phyloP scores from a whole-genome alignment of 2,113 vertebrate genomes.

The Acanthisitta chloris region DNA sequence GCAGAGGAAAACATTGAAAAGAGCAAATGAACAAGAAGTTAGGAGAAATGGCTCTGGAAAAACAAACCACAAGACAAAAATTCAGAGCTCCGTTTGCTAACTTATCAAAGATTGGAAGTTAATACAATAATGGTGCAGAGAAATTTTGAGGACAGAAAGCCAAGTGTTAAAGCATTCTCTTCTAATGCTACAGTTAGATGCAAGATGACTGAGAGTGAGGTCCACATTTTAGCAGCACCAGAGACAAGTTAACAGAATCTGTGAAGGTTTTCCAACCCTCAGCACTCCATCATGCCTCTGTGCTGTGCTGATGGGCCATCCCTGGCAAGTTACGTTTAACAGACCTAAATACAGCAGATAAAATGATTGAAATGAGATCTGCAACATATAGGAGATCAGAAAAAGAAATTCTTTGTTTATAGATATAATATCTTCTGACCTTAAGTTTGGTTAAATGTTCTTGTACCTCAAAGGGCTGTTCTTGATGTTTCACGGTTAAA shows the following conservation, averaged over 20 bases:
- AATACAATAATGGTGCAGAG: not conserved
- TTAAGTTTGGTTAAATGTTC: not conserved
- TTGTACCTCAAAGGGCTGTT: not conserved
- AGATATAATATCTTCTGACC: not conserved
- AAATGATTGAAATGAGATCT: not conserved
- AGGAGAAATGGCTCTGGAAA: not conserved
- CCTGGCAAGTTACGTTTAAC: not conserved
- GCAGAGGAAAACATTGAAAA: not conserved
- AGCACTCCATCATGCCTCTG: rapidly evolving
- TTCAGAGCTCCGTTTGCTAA: not conserved
- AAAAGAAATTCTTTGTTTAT: not conserved
- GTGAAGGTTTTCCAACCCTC: not conserved
- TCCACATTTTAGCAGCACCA: not conserved
- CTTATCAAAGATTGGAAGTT: not conserved
- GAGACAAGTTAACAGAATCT: not conserved
- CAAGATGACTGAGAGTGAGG: not conserved
- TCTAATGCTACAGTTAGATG: not conserved
- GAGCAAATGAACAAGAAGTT: not conserved
- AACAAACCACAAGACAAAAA: not conserved
- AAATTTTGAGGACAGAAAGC: not conserved
- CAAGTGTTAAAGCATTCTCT: not conserved
- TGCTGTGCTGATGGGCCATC: not conserved
- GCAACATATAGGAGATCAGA: not conserved
- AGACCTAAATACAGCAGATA: not conserved
- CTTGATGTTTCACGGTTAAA: not conserved